Percentiles rank a stretch among this genome's conserved stretches.
Evolutionary conservation across 2,797 vertebrate genomes (phyloP).

Genomic region (Momotus momota): DNA sequence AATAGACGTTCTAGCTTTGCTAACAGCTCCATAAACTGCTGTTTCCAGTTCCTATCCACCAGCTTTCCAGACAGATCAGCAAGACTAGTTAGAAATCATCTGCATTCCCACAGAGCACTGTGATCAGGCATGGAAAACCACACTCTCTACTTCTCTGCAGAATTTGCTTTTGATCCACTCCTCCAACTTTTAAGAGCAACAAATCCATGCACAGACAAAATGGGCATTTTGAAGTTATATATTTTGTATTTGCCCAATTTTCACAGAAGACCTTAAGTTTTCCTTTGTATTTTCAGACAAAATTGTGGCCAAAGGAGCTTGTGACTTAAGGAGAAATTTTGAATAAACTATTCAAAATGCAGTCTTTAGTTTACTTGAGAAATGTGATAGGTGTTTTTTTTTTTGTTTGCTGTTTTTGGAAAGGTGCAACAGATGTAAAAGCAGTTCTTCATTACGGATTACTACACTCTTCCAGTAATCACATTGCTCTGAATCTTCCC

Average conservation of each 20-base stretch:
- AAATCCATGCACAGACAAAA: conserved; percentile 17
- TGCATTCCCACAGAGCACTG: background rate
- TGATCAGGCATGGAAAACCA: background rate
- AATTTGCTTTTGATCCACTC: background rate
- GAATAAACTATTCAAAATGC: background rate
- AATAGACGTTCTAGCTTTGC: background rate
- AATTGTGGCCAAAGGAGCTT: background rate
- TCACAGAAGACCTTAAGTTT: background rate
- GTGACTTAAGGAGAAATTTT: background rate
- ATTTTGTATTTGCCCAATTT: background rate
- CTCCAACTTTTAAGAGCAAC: background rate
- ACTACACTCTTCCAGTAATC: background rate
- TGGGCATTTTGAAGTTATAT: background rate
- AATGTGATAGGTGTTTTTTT: background rate
- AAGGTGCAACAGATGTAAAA: background rate
- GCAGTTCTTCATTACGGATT: background rate
- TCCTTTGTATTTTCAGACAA: background rate
- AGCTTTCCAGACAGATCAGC: background rate
- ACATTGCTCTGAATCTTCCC: background rate
- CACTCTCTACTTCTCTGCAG: background rate
- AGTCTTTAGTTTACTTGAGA: background rate
- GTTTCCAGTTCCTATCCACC: background rate
- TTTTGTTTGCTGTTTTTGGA: background rate
- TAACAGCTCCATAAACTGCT: background rate
- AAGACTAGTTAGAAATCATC: background rate